Percentiles rank a stretch among this genome's conserved stretches.
phyloP scores from a whole-genome alignment of 2,797 vertebrate genomes.

The Arremon aurantiirostris region DNA sequence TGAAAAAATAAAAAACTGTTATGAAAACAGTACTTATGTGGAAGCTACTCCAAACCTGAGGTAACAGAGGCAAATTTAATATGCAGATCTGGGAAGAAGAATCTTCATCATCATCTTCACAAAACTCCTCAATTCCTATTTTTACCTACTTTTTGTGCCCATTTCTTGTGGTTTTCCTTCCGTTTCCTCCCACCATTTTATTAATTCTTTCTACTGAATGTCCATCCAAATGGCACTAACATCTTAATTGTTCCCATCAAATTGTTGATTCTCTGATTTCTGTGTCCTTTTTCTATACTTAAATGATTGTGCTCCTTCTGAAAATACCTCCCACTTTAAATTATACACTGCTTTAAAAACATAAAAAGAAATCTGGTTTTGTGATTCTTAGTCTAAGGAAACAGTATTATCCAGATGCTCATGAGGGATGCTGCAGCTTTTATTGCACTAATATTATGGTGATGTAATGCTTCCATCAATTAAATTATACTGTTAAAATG shows the following conservation, averaged over 20 bases:
- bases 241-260: neutral
- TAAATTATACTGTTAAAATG: constrained; percentile 21
- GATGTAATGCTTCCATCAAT: constrained; percentile 17
- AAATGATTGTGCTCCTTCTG: neutral
- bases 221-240: neutral
- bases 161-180: neutral
- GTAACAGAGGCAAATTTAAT: neutral
- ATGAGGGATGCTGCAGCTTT: neutral
- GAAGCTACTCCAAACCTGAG: neutral
- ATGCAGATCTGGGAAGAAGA: neutral
- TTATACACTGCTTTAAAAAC: neutral
- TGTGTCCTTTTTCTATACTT: fast-evolving
- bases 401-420: neutral
- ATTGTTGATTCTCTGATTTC: neutral
- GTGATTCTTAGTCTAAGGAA: neutral
- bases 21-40: neutral
- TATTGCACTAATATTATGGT: neutral
- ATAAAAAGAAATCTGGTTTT: neutral
- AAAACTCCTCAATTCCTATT: neutral
- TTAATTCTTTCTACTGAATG: neutral
- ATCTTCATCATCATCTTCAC: neutral
- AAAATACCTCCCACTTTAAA: neutral
- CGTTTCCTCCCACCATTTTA: neutral
- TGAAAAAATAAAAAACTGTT: too few species aligned
- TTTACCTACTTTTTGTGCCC: neutral